Evolutionary conservation across 2,888 invertebrate species (phyloP).

Genomic region (Limulus polyphemus): DNA sequence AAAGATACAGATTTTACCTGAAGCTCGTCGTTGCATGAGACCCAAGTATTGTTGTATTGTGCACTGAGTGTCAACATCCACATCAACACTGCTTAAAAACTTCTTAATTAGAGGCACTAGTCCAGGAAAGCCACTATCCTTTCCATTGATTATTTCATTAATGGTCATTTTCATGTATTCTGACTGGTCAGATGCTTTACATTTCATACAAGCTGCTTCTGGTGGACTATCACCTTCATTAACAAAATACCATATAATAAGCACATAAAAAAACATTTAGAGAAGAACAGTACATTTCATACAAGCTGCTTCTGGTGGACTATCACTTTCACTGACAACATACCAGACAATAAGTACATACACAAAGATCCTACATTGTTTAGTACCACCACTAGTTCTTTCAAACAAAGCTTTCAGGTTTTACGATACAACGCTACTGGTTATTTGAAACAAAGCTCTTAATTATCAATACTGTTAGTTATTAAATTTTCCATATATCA

Average conservation of each 20-base stretch:
- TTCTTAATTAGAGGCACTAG: constrained; percentile 85
- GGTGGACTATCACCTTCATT: constrained; percentile 36
- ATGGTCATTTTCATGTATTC: constrained; percentile 62
- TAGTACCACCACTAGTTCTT: too few relatives aligned
- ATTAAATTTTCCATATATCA: too few relatives aligned
- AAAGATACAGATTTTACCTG: constrained; percentile 30
- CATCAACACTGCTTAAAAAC: constrained; percentile 87
- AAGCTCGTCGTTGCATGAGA: constrained; percentile 54
- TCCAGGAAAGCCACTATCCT: constrained; percentile 81
- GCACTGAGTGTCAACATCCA: constrained; percentile 96
- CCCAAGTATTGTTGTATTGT: constrained; percentile 92
- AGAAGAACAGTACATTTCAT: constrained; percentile 23
- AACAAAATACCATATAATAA: too few relatives aligned
- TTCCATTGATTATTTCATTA: constrained; percentile 93
- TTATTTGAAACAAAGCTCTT: too few relatives aligned
- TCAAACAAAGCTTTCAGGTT: too few relatives aligned
- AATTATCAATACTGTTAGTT: too few relatives aligned
- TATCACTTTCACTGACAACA: constrained; percentile 27
- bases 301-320: constrained; percentile 37
- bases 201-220: constrained; percentile 33
- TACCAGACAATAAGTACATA: too few relatives aligned
- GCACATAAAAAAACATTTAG: too few relatives aligned
- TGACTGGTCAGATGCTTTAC: constrained; percentile 34
- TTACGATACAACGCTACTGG: too few relatives aligned
- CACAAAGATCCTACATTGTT: too few relatives aligned